Base-by-base conservation (phyloP, 2,113 vertebrate genomes). In the Acanthochromis polyacanthus region DNA sequence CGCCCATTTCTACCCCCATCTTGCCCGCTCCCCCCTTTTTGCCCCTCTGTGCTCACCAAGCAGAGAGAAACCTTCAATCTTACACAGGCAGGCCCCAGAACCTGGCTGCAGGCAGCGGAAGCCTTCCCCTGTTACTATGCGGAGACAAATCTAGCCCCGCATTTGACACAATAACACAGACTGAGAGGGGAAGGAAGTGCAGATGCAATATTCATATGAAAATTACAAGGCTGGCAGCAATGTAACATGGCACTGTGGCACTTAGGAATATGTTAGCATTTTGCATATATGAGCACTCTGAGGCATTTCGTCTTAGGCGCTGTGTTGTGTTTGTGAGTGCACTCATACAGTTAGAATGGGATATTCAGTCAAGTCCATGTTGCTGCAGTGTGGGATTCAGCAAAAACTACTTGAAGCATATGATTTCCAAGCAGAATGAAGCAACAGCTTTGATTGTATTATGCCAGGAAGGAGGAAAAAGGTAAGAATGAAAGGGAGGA, bases 41-140 rank as follows among this genome's bases (percentile, higher is more conserved):
- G 59, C 11, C 17, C 12, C 50, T 73, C 52, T 84, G 66, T 56
- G 8, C 84, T 87, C 83, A 83, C 81, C 45, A 40, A 82, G 83
- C 86, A 91, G 80, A 88, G 80, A 89, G 63, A 67, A 83, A 80
- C 80, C 83, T 87, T 90, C 89, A 87, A 64, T 86, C 78, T 75
- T 75, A 43, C 50, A 50, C 63, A 82, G 81, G 69, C 90, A 87
- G 79, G 68, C 82, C 85, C 86, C 79, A 83, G 23, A 88, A 88
- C 89, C 83, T 81, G 74, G 82, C 92, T 90, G 63, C 71, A 87
- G 90, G 92, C 91, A 10, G 66, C 80, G 87, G 87, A 92, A 90
- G 80, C 76, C 74, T 65, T 80, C 61, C 62, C 73, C 73, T 84
- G 69, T 86, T 87, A 40, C 83, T 61, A 80, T 4, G 50, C 75